Evolutionary conservation across 1,140 invertebrate species (phyloP).

Genomic region (Sitophilus oryzae): DNA sequence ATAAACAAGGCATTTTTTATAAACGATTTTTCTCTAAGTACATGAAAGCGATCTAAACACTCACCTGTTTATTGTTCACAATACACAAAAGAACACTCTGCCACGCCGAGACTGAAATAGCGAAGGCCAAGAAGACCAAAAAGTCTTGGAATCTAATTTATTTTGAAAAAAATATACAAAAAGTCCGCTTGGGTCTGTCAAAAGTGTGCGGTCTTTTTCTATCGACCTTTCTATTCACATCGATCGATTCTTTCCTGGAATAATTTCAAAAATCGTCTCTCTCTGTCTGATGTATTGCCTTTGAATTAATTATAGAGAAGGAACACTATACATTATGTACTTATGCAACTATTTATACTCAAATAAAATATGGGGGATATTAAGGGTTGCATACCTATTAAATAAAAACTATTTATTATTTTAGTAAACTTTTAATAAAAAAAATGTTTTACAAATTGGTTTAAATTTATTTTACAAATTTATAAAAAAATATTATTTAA

Average conservation of each 20-base stretch:
- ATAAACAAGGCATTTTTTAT: conserved; percentile 34
- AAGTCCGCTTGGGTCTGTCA: conserved; percentile 37
- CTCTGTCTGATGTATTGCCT: no score
- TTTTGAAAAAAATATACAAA: conserved; percentile 39
- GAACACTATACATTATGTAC: no score
- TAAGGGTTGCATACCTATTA: no score
- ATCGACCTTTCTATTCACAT: conserved; percentile 8
- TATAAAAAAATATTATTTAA: no score
- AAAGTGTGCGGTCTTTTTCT: conserved; percentile 30
- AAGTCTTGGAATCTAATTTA: conserved; percentile 25
- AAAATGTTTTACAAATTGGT: no score
- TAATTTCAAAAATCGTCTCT: neutral
- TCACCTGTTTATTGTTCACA: conserved; percentile 1
- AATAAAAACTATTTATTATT: no score
- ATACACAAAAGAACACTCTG: conserved; percentile 7
- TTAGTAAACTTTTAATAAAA: no score
- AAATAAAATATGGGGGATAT: no score
- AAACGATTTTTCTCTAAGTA: conserved; percentile 15
- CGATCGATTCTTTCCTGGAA: conserved; percentile 24
- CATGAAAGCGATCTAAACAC: neutral
- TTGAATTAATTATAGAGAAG: no score
- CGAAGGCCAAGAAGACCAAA: conserved; percentile 29
- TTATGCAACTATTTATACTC: no score
- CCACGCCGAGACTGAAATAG: conserved; percentile 27
- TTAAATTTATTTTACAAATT: no score